Base-by-base conservation (phyloP, 2,797 vertebrate genomes). In the Eulemur coronatus region DNA sequence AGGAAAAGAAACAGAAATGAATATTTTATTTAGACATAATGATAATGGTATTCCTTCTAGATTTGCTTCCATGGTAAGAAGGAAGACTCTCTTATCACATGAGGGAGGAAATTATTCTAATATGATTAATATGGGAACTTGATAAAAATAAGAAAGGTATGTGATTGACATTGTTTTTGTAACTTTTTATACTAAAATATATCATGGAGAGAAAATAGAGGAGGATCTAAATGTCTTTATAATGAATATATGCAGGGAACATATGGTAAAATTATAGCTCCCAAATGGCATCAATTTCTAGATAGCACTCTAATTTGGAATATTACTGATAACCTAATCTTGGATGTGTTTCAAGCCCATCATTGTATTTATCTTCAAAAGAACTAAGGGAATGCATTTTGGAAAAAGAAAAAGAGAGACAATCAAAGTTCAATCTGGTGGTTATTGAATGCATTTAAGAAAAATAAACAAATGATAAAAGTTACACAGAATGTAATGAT, bases 71-170 rank as follows among this genome's bases (percentile, higher is more conserved):
- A 87, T 94, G 92, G 73, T 95, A 91, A 96, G 89, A 92, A 84
- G 96, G 78, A 96, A 86, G 73, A 85, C 38, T 76, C 72, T 96
- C 72, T 97, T 97, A 65, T 94, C 97, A 96, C 63, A 55, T 82
- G 90, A 91, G 48, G 80, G 59, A 95, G 55, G 75, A 96, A 97
- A 92, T 82, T 97, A 80, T 87, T 93, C 72, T 92, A 95, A 92
- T 94, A 96, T 92, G 96, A 96, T 97, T 97, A 97, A 97, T 96
- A 96, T 96, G 89, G 50, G 84, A 97, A 65, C 57, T 94, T 97
- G 80, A 96, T 97, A 96, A 96, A 98, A 98, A 95, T 95, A 95
- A 88, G 72, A 96, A 87, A 81, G 28, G 85, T 41, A 95, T 97
- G 81, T 92, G 33, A 93, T 97, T 97, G 89, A 70, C 67, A 96